Percentiles rank a stretch among this genome's conserved stretches.
These are phyloP conservation scores for Drosophila recens DNA, from an alignment of 2,888 invertebrate species.

Conservation along the genomic window DNA sequence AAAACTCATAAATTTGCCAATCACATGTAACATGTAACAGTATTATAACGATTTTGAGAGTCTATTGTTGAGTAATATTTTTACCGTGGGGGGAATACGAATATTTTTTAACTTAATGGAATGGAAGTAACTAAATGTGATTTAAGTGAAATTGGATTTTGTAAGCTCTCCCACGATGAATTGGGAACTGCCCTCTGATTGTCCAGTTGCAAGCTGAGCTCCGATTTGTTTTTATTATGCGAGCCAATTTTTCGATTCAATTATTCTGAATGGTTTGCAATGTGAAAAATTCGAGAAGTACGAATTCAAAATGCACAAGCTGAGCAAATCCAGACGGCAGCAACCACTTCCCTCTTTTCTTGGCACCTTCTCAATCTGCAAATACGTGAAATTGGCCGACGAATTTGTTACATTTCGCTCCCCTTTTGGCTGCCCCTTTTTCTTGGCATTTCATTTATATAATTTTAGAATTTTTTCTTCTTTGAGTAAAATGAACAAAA, in stretches of 20 bases:
- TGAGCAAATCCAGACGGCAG: constrained; percentile 31
- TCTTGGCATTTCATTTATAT: constrained; percentile 34
- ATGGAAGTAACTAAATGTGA: background rate
- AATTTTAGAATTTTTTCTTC: constrained; percentile 2
- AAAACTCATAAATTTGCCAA: too few species aligned
- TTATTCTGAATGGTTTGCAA: constrained; percentile 70
- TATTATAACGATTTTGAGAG: too few species aligned
- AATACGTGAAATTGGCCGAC: constrained; percentile 64
- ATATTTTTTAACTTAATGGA: background rate
- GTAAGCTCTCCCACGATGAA: constrained; percentile 8
- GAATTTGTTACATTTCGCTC: constrained; percentile 48
- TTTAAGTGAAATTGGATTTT: constrained; percentile 5
- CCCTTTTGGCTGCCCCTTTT: constrained; percentile 17
- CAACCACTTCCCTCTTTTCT: background rate
- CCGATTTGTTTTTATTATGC: constrained; percentile 59
- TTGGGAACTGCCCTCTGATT: constrained; percentile 8
- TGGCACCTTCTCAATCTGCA: constrained; percentile 16
- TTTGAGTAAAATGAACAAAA: constrained; percentile 51
- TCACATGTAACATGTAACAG: too few species aligned
- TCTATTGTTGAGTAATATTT: too few species aligned
- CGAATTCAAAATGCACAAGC: constrained; percentile 72
- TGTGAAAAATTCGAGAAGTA: constrained; percentile 35
- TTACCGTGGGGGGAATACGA: too few species aligned
- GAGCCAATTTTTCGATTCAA: constrained; percentile 81
- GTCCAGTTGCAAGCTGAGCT: constrained; percentile 19